Evolutionary conservation across 1,140 invertebrate genomes (phyloP).

Genomic region (Temnothorax longispinosus): DNA sequence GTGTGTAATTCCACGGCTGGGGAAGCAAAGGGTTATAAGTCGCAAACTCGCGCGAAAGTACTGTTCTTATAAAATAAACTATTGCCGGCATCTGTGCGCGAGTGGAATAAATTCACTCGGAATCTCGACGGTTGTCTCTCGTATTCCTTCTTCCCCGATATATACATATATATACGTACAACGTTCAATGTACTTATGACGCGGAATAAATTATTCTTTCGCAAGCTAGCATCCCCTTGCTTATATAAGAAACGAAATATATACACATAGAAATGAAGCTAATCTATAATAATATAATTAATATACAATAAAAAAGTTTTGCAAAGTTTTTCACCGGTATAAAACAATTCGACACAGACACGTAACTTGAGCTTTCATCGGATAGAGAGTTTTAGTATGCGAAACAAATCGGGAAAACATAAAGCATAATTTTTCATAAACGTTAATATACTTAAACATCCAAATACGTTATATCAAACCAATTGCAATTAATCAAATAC

Average conservation of each 20-base stretch:
- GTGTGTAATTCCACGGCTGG: constrained; percentile 39
- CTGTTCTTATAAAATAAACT: constrained; percentile 50
- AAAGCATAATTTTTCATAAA: neutral
- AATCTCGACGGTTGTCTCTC: constrained; percentile 45
- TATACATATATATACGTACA: neutral
- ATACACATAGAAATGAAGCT: neutral
- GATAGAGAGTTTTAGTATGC: neutral
- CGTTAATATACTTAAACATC: neutral
- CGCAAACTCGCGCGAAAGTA: constrained; percentile 40
- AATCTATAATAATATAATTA: neutral
- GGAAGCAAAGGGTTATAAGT: constrained; percentile 53
- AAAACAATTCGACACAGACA: neutral
- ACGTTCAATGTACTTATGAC: constrained; percentile 19
- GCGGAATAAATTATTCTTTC: constrained; percentile 32
- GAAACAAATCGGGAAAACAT: neutral
- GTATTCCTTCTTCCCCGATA: constrained; percentile 17
- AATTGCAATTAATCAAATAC: constrained; percentile 4
- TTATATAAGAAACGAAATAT: neutral
- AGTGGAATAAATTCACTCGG: constrained; percentile 38
- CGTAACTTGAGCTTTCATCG: neutral
- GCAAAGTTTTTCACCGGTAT: neutral
- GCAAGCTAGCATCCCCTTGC: neutral
- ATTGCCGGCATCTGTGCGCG: constrained; percentile 47
- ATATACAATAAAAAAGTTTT: neutral
- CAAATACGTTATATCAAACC: too few relatives aligned